These are phyloP conservation scores for Atrichornis clamosus DNA, from an alignment of 2,113 vertebrate genomes.

Conservation along the genomic window DNA sequence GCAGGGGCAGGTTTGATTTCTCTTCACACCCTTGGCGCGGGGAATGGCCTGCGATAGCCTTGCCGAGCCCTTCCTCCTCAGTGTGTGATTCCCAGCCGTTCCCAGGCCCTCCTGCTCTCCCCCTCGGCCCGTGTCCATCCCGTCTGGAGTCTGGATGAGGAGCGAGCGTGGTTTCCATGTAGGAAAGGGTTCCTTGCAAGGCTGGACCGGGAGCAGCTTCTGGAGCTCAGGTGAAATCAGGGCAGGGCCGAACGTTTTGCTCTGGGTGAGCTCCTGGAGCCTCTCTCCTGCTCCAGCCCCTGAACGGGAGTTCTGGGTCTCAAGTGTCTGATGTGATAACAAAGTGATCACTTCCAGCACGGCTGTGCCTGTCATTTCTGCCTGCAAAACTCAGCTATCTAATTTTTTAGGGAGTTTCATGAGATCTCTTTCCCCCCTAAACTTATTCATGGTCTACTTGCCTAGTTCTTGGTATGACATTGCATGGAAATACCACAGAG, in stretches of 20 bases:
- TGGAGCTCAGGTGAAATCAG: neutral
- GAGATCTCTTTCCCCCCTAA: neutral
- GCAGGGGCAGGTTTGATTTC: neutral
- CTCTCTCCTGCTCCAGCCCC: accelerated
- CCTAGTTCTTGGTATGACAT: accelerated
- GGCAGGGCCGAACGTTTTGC: neutral
- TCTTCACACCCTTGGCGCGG: neutral
- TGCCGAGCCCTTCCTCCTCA: neutral
- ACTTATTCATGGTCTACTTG: accelerated
- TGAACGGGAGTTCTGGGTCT: accelerated
- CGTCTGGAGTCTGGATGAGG: accelerated
- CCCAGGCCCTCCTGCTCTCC: neutral
- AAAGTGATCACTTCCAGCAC: accelerated
- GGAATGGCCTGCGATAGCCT: neutral
- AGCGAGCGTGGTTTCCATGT: accelerated
- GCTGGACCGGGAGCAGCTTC: neutral
- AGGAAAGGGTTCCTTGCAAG: neutral
- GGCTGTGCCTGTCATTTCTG: neutral
- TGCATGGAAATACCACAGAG: neutral
- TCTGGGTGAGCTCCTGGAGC: neutral
- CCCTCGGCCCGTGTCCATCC: accelerated
- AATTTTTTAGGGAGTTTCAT: neutral
- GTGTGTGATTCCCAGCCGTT: neutral
- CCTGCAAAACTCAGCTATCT: neutral
- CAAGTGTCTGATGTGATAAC: too few relatives aligned